Evolutionary conservation across 2,888 invertebrate species (phyloP).

Genomic region (Drosophila pullipes): DNA sequence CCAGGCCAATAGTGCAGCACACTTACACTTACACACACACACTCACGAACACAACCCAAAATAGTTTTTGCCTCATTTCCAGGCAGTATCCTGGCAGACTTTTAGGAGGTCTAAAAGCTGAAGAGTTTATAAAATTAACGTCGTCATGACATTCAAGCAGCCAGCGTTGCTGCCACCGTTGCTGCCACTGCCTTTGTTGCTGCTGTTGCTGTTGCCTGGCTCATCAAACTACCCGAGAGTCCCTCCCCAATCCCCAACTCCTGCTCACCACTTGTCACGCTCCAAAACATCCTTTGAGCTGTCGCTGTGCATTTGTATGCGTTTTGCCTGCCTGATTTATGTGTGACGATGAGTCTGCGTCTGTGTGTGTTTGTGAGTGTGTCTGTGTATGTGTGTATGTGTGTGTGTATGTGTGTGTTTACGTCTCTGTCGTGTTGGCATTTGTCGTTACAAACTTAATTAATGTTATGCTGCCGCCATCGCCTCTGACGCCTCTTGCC

Average conservation of each 20-base stretch:
- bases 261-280: conserved; percentile 50
- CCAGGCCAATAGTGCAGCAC: conserved; percentile 38
- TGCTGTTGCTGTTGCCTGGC: conserved; percentile 45
- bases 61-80: conserved; percentile 30
- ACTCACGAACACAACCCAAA: conserved; percentile 31
- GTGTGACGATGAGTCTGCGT: conserved; percentile 45
- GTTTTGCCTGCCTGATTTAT: conserved; percentile 60
- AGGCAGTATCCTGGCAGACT: conserved; percentile 18
- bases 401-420: conserved; percentile 47
- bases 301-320: conserved; percentile 65
- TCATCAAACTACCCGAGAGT: conserved; percentile 43
- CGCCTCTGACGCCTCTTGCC: conserved; percentile 36
- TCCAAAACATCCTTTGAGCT: conserved; percentile 68
- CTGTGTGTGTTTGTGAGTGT: conserved; percentile 1
- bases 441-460: conserved; percentile 77
- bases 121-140: conserved; percentile 81
- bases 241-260: neutral
- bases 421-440: conserved; percentile 73
- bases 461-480: conserved; percentile 73
- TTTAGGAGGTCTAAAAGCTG: conserved; percentile 45
- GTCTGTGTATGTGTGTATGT: conserved; percentile 6
- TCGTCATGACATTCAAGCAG: conserved; percentile 73
- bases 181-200: conserved; percentile 1
- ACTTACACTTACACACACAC: conserved; percentile 24
- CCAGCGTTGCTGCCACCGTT: conserved; percentile 24